phyloP scores from a whole-genome alignment of 2,797 vertebrate genomes.

The Danio jaintianensis region DNA sequence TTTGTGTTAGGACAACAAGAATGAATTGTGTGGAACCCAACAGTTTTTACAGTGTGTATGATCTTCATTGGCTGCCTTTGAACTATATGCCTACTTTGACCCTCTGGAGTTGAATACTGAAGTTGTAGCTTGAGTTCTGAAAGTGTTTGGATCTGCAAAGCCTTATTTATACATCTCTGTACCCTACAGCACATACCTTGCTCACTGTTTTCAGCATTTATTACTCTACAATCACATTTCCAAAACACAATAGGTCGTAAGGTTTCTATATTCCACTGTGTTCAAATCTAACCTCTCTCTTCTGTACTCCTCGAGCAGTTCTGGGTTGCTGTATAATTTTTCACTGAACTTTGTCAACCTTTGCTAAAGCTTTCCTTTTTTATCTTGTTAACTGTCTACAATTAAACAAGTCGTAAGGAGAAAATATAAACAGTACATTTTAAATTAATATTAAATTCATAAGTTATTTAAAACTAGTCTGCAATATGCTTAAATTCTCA shows the following conservation, averaged over 20 bases:
- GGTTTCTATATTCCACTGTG: background rate
- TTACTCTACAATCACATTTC: background rate
- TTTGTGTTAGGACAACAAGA: no score
- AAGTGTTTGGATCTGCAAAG: no score
- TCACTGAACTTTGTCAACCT: slow-evolving; percentile 42
- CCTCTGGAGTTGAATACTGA: no score
- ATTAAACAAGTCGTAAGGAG: slow-evolving; percentile 27
- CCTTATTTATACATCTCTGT: no score
- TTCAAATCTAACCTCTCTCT: slow-evolving; percentile 11
- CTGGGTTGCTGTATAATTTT: slow-evolving; percentile 38
- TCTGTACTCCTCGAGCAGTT: slow-evolving; percentile 32
- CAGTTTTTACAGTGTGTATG: no score
- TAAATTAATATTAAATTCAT: background rate
- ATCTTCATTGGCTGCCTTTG: no score
- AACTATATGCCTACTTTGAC: no score
- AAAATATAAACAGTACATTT: background rate
- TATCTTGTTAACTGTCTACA: slow-evolving; percentile 46
- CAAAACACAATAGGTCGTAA: background rate
- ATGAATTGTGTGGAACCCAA: no score
- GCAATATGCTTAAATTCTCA: slow-evolving; percentile 8
- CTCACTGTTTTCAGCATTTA: no score
- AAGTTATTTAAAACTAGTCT: background rate
- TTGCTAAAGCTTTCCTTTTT: slow-evolving; percentile 42
- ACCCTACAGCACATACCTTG: no score
- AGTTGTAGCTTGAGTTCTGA: no score